phyloP scores from a whole-genome alignment of 2,888 invertebrate genomes.

The Antheraea yamamai region DNA sequence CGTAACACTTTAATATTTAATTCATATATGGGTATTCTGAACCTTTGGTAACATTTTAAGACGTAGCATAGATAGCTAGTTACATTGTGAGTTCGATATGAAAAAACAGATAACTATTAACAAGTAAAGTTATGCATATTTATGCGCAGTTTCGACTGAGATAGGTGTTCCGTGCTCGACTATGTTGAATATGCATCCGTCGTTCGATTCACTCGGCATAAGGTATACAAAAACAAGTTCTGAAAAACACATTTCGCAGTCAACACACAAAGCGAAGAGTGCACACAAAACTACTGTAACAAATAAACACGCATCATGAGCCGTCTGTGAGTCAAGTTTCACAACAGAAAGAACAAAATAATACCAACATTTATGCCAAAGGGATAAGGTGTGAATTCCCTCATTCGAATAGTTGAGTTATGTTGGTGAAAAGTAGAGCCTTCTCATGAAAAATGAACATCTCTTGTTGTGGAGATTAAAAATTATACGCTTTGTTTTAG shows the following conservation, averaged over 20 bases:
- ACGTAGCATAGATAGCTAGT: no score
- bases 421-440: slow-evolving; percentile 42
- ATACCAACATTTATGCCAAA: slow-evolving; percentile 32
- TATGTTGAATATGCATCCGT: neutral
- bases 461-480: slow-evolving; percentile 74
- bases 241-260: neutral
- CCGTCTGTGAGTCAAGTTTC: slow-evolving; percentile 56
- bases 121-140: no score
- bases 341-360: neutral
- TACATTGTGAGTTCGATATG: no score
- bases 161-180: no score
- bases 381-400: slow-evolving; percentile 41
- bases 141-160: no score
- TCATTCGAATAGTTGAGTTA: slow-evolving; percentile 30
- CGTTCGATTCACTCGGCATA: neutral
- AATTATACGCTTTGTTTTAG: slow-evolving; percentile 69
- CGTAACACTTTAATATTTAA: no score
- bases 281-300: slow-evolving; percentile 35
- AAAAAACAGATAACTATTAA: no score
- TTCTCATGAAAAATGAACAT: slow-evolving; percentile 76
- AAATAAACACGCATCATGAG: slow-evolving; percentile 64
- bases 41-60: no score
- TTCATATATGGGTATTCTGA: no score
- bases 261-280: slow-evolving; percentile 25
- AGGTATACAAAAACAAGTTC: neutral